Evolutionary conservation across 2,888 invertebrate species (phyloP).

Genomic region (Hartigia nigra): DNA sequence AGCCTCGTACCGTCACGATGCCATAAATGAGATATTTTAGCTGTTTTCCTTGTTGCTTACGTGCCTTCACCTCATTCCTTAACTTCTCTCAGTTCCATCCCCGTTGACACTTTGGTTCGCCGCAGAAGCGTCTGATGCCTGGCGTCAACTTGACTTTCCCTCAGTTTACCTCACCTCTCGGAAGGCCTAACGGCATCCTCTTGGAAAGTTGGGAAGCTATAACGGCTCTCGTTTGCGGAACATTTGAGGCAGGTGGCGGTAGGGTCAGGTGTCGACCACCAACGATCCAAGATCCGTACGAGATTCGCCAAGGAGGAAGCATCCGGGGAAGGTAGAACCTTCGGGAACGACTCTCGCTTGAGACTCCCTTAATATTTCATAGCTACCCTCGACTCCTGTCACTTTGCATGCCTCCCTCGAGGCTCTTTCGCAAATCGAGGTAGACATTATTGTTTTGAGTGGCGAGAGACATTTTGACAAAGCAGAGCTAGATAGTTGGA

Average conservation of each 20-base stretch:
- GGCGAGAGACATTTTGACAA: neutral
- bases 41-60: neutral
- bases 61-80: neutral
- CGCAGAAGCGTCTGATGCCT: neutral
- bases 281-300: neutral
- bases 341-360: constrained; percentile 36
- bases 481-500: neutral
- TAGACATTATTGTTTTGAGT: constrained; percentile 1
- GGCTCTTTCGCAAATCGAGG: constrained; percentile 18
- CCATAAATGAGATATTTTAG: constrained; percentile 60
- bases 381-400: constrained; percentile 25
- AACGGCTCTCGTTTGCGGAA: neutral
- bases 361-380: constrained; percentile 41
- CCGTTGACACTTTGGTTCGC: neutral
- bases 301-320: constrained; percentile 3
- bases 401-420: constrained; percentile 13
- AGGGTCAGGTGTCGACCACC: neutral
- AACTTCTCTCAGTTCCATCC: neutral
- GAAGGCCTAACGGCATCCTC: neutral
- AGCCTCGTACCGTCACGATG: constrained; percentile 61
- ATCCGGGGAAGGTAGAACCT: constrained; percentile 14
- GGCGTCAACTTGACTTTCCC: neutral
- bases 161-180: neutral
- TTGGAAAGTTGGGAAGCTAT: neutral
- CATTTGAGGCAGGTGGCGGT: neutral